These are phyloP conservation scores for Bombus sibiricus DNA, from an alignment of 1,140 invertebrate genomes.

Conservation along the genomic window DNA sequence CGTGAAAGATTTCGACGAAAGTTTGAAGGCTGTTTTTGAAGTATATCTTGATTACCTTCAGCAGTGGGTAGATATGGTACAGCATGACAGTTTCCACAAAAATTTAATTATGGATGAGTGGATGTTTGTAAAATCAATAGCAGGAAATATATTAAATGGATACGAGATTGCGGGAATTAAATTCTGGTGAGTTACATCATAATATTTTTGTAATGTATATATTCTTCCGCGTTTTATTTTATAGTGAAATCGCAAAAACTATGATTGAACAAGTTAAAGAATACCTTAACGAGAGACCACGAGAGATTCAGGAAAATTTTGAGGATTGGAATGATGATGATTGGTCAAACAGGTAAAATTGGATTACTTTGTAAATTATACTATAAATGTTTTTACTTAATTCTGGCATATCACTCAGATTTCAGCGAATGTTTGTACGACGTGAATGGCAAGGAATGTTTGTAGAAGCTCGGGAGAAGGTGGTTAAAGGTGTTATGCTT, in stretches of 20 bases:
- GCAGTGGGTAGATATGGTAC: conserved; percentile 87
- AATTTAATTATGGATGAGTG: conserved; percentile 92
- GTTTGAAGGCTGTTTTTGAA: conserved; percentile 89
- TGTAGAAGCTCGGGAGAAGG: conserved; percentile 89
- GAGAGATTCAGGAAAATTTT: conserved; percentile 70
- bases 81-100: conserved; percentile 88
- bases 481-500: conserved; percentile 90
- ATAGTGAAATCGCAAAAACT: conserved; percentile 72
- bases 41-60: conserved; percentile 90
- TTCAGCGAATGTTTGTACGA: conserved; percentile 87
- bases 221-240: conserved; percentile 33
- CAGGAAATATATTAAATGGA: conserved; percentile 87
- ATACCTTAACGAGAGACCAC: conserved; percentile 73
- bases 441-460: conserved; percentile 91
- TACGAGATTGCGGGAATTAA: conserved; percentile 86
- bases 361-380: conserved; percentile 12
- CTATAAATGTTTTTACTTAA: conserved; percentile 27
- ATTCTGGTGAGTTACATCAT: conserved; percentile 84
- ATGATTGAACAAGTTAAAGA: conserved; percentile 77
- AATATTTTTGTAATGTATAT: neutral
- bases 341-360: conserved; percentile 61
- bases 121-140: conserved; percentile 88
- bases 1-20: conserved; percentile 89
- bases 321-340: conserved; percentile 66
- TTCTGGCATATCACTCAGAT: conserved; percentile 75